phyloP scores from a whole-genome alignment of 2,797 vertebrate species.

The Rhynchotus rufescens region DNA sequence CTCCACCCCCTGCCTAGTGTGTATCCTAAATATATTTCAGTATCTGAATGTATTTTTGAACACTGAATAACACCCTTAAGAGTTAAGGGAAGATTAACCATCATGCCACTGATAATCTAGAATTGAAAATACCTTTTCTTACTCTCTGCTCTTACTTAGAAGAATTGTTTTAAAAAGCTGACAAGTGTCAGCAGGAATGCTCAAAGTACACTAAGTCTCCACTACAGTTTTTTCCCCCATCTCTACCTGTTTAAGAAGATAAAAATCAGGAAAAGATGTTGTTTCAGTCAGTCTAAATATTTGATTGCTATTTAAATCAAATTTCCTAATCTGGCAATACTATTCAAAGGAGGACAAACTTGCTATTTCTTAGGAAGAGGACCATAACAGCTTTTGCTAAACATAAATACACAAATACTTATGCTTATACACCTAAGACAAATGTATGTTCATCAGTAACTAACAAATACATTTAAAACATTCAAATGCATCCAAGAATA shows the following conservation, averaged over 20 bases:
- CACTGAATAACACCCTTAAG: constrained; percentile 84
- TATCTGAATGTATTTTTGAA: constrained; percentile 66
- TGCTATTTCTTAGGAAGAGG: not conserved
- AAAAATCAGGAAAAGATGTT: constrained; percentile 79
- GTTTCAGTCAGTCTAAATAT: constrained; percentile 68
- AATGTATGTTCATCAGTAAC: not conserved
- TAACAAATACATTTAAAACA: not conserved
- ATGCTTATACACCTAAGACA: not conserved
- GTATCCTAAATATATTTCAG: not conserved
- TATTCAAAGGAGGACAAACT: constrained; percentile 11
- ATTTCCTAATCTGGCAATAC: constrained; percentile 72
- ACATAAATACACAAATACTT: not conserved
- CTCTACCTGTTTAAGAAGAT: constrained; percentile 86
- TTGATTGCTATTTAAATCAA: constrained; percentile 79
- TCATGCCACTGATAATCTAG: constrained; percentile 83
- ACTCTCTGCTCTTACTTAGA: constrained; percentile 22
- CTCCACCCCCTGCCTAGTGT: not conserved
- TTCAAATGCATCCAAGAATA: not conserved
- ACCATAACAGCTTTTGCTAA: not conserved
- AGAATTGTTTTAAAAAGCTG: constrained; percentile 80
- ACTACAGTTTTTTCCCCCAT: constrained; percentile 75
- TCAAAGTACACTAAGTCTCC: constrained; percentile 77
- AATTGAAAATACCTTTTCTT: constrained; percentile 86
- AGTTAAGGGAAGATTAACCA: constrained; percentile 82
- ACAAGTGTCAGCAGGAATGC: constrained; percentile 86